Conservation (phyloP, 2,797 vertebrate species). For the Acipenser ruthenus region DNA sequence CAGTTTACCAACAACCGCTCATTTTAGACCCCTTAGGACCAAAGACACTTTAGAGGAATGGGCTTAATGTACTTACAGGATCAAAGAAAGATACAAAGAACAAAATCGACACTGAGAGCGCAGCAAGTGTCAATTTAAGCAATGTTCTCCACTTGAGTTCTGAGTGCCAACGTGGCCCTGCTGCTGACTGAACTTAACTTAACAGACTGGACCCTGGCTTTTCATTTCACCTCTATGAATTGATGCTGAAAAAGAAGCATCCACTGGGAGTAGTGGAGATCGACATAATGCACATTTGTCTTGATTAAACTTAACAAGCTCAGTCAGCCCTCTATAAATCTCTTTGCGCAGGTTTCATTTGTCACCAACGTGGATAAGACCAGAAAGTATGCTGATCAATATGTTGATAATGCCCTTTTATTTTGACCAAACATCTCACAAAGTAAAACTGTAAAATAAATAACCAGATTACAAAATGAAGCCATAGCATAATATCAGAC, state of each 20-base stretch:
- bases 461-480: no score
- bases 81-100: not conserved
- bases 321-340: not conserved
- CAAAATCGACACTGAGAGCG: not conserved
- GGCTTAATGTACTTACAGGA: not conserved
- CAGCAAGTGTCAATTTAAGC: not conserved
- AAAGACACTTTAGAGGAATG: not conserved
- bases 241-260: not conserved
- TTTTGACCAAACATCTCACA: no score
- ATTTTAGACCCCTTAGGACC: not conserved
- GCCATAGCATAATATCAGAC: no score
- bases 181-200: no score
- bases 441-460: no score
- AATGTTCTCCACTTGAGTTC: not conserved
- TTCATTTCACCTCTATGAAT: not conserved
- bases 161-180: not conserved
- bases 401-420: no score
- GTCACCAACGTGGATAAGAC: not conserved
- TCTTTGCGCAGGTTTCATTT: not conserved
- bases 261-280: no score
- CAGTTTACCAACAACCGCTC: constrained; percentile 11
- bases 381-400: no score
- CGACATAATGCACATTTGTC: not conserved
- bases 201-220: not conserved
- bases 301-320: not conserved